A percentile compares a stretch with the other conserved stretches of the same genome.
phyloP scores from a whole-genome alignment of 2,888 invertebrate species.

The Euplexia lucipara region DNA sequence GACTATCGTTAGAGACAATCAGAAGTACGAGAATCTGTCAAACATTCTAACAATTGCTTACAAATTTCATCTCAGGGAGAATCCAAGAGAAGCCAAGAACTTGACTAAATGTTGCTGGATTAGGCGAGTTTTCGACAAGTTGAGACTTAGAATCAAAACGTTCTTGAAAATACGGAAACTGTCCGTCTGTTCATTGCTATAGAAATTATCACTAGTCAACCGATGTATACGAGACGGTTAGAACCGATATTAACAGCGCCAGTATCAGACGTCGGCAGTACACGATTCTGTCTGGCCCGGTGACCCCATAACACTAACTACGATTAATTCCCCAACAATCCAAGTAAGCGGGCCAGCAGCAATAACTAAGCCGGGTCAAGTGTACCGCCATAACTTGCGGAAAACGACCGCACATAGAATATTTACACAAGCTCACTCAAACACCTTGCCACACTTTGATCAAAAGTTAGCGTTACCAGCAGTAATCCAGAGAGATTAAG shows the following conservation, averaged over 20 bases:
- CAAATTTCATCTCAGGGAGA: too few relatives aligned
- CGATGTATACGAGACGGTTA: background rate
- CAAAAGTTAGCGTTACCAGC: conserved; percentile 57
- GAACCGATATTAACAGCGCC: conserved; percentile 9
- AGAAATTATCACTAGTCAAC: background rate
- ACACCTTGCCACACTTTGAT: conserved; percentile 65
- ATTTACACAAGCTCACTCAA: conserved; percentile 71
- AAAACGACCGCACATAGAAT: conserved; percentile 75
- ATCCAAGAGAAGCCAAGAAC: too few relatives aligned
- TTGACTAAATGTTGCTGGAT: too few relatives aligned
- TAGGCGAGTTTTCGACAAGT: too few relatives aligned
- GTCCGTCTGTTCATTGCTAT: too few relatives aligned
- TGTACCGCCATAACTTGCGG: conserved; percentile 73
- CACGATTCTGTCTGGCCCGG: conserved; percentile 31
- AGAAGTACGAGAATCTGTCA: too few relatives aligned
- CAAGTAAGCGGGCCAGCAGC: conserved; percentile 54
- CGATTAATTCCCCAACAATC: conserved; percentile 63
- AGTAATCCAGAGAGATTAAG: conserved; percentile 57
- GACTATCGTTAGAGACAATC: too few relatives aligned
- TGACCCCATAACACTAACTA: conserved; percentile 60
- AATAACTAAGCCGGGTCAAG: conserved; percentile 68
- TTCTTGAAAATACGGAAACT: too few relatives aligned
- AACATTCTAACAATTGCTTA: too few relatives aligned
- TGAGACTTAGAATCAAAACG: too few relatives aligned
- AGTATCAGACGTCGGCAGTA: conserved; percentile 26